Evolutionary conservation across 2,888 invertebrate genomes (phyloP), one percentile per base, ranked within the genome.

Genomic region (Eudasyphora cyanicolor): DNA sequence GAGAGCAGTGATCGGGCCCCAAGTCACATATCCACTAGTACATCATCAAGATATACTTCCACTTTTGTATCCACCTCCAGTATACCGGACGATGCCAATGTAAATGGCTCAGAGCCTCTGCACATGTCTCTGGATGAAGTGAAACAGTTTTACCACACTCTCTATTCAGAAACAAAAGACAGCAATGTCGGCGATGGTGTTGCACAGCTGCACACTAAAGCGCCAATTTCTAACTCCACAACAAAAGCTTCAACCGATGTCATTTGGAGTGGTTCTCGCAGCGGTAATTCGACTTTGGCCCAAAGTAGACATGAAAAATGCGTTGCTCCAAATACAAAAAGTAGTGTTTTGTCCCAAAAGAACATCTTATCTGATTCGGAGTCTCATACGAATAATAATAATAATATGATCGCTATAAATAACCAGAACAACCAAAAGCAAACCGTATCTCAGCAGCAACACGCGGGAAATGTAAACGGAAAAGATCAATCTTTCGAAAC

Each of bases 111-210:
- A 19, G 97, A 97, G 90, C 95, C 95, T 1, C 94, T 97, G 85
- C 97, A 97, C 90, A 95, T 97, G 95, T 97, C 97, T 10, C 92
- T 97, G 79, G 95, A 96, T 87, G 97, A 97, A 92, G 96, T 97
- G 89, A 94, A 96, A 85, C 96, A 96, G 88, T 97, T 96, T 91
- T 93, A 97, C 88, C 96, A 97, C 86, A 96, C 96, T 7, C 93
- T 97, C 57, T 97, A 97, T 90, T 96, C 96, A 42, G 90, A 90
- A 54, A 85, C 87, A 38, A 86, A 85, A 49, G 83, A 82, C 51
- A 95, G 95, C 91, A 67, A 17, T 95, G 95, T 64, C 95, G 95
- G 35, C 12, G 54, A 35, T 7, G 71, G 35, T 32, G 82, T 42
- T 0, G 93, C 93, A 84, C 21, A 74, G 42, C 79, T 74, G 17